Conservation (phyloP, 2,888 invertebrate species). For the Lagria hirta region DNA sequence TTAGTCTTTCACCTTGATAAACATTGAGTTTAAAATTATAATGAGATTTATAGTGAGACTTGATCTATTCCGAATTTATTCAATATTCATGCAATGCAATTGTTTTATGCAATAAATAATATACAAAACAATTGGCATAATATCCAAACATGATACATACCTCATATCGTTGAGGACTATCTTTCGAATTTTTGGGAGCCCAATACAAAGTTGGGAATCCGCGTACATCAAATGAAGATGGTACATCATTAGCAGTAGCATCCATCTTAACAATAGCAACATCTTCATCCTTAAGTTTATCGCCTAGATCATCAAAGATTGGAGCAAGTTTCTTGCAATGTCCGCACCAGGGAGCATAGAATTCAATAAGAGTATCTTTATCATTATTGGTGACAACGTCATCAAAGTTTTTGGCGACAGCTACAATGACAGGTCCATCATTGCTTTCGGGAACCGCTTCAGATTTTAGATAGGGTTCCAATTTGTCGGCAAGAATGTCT, state of each 20-base stretch:
- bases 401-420: constrained; percentile 97
- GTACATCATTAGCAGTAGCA: constrained; percentile 98
- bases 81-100: not conserved
- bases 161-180: constrained; percentile 82
- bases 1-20: not conserved
- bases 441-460: constrained; percentile 87
- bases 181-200: constrained; percentile 81
- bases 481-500: constrained; percentile 75
- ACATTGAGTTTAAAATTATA: not conserved
- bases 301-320: constrained; percentile 89
- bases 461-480: constrained; percentile 94
- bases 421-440: constrained; percentile 80
- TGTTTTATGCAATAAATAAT: constrained; percentile 1
- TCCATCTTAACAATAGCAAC: constrained; percentile 96
- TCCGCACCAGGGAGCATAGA: constrained; percentile 99
- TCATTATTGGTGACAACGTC: constrained; percentile 87
- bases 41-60: not conserved
- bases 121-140: constrained; percentile 3
- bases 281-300: constrained; percentile 76
- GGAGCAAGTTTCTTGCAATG: constrained; percentile 97
- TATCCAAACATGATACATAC: constrained; percentile 54
- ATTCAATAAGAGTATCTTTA: constrained; percentile 94
- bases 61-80: not conserved
- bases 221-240: constrained; percentile 83
- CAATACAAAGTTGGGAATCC: constrained; percentile 99